A percentile compares a stretch with the other conserved stretches of the same genome.
Conservation (phyloP, 1,140 invertebrate genomes). For the Dendrolimus punctatus region DNA sequence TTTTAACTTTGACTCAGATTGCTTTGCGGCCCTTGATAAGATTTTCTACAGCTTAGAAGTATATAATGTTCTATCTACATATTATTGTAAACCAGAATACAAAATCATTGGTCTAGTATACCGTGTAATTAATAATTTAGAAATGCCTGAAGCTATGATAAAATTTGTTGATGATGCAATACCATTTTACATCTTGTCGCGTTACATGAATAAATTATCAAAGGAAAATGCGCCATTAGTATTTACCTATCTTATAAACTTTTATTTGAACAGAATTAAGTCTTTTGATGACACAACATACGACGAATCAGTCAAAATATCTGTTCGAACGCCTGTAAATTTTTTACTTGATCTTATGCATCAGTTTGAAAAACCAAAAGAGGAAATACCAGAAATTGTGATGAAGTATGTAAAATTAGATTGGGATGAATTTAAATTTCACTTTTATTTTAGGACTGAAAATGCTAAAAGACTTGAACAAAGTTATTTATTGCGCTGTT, state of each 20-base stretch:
- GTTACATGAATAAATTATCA: constrained; percentile 18
- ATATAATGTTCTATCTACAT: constrained; percentile 17
- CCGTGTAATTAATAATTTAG: constrained; percentile 27
- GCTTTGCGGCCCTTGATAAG: constrained; percentile 39
- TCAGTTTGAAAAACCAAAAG: constrained; percentile 13
- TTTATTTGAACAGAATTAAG: constrained; percentile 24
- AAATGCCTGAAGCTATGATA: constrained; percentile 22
- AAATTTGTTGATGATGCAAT: constrained; percentile 13
- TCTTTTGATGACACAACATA: constrained; percentile 16
- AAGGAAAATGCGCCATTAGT: constrained; percentile 22
- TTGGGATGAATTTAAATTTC: constrained; percentile 15
- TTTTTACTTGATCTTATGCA: constrained; percentile 9
- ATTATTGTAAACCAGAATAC: constrained; percentile 15
- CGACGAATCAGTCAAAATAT: constrained; percentile 14
- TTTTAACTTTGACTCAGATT: constrained; percentile 32
- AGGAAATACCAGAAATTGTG: constrained; percentile 32
- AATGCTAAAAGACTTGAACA: background rate
- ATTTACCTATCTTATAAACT: constrained; percentile 26
- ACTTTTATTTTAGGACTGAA: constrained; percentile 9
- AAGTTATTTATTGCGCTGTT: background rate
- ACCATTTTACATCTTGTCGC: constrained; percentile 17
- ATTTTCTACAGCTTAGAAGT: constrained; percentile 35
- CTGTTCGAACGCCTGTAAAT: constrained; percentile 12
- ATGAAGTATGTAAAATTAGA: constrained; percentile 26
- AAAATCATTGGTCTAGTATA: constrained; percentile 28